Base-by-base conservation (phyloP, 2,888 invertebrate genomes). In the Mimas tiliae region DNA sequence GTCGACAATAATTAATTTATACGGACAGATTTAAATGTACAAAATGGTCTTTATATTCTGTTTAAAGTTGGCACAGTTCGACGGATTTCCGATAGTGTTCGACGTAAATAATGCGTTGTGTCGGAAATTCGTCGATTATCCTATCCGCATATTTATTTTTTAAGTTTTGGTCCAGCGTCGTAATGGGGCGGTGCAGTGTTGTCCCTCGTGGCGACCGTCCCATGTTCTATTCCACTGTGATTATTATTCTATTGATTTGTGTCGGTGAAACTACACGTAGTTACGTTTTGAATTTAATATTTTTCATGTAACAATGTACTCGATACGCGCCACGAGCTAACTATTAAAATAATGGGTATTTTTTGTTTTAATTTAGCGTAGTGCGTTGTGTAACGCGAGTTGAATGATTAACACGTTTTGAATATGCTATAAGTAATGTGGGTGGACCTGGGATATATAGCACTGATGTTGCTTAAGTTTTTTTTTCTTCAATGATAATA, bases 401-500 rank as follows among this genome's bases (percentile, higher is more conserved):
- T 79, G 79, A 79, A 79, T 83, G 82, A 86, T 89, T 92, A 90
- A 91, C 88, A 87, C 84, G 87, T 88, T 88, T 89, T 86, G 87
- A 82, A 86, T 88, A 84, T 79, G 84, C 81, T 86, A 86, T 73
- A 69, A 70, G 50, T 50, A 50, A 50, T 83, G 83, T 88, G 90
- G 93, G 90, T 88, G 81, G 85, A 85, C 83, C 83, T 84, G 90
- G 91, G 88, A 84, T 85, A 84, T 85, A 79, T 81, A 85, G 87
- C 86, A 86, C 83, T 83, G 85, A 86, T 84, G 90, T 89, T 86
- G 89, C 88, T 86, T 86, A 82, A 86, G 84, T 85, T 89, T 90
- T 87, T 27, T 86, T 87, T 91, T 89, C 84, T 87, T 86, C 87
- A 90, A 88, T 83, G 82, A 87, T 90, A 87, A 90, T 93, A 91